Conservation (phyloP, 2,888 invertebrate genomes). For the Zootermopsis nevadensis region DNA sequence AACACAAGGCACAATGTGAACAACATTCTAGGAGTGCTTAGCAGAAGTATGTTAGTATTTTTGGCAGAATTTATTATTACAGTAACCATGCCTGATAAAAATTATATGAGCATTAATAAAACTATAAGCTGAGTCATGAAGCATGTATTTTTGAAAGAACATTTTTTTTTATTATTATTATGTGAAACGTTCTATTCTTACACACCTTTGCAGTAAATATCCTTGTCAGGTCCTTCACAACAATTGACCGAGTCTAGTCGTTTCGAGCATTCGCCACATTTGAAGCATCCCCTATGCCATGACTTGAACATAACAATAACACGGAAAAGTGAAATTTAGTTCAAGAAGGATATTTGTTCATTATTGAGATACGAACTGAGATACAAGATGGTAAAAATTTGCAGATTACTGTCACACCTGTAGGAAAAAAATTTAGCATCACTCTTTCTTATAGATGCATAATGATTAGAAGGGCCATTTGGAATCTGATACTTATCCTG, state of each 20-base stretch:
- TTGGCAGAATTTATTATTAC: no score
- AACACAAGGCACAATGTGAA: no score
- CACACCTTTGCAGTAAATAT: constrained; percentile 96
- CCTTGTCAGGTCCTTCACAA: constrained; percentile 94
- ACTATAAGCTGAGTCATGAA: no score
- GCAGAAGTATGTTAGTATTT: no score
- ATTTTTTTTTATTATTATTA: neutral
- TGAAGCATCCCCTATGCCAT: constrained; percentile 95
- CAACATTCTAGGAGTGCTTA: no score
- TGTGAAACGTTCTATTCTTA: constrained; percentile 55
- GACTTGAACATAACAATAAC: constrained; percentile 69
- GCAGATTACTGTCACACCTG: neutral
- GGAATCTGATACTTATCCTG: neutral
- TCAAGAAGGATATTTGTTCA: neutral
- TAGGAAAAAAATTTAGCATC: neutral
- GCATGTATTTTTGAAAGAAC: neutral
- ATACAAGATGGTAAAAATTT: neutral
- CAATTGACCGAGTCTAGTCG: constrained; percentile 90
- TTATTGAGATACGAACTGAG: no score
- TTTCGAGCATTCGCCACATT: constrained; percentile 88
- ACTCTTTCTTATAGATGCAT: neutral
- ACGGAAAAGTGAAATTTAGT: neutral
- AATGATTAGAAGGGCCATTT: no score
- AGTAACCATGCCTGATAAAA: no score
- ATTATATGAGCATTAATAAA: no score